Base-by-base conservation (phyloP, 1,140 invertebrate species). In the Centruroides vittatus region DNA sequence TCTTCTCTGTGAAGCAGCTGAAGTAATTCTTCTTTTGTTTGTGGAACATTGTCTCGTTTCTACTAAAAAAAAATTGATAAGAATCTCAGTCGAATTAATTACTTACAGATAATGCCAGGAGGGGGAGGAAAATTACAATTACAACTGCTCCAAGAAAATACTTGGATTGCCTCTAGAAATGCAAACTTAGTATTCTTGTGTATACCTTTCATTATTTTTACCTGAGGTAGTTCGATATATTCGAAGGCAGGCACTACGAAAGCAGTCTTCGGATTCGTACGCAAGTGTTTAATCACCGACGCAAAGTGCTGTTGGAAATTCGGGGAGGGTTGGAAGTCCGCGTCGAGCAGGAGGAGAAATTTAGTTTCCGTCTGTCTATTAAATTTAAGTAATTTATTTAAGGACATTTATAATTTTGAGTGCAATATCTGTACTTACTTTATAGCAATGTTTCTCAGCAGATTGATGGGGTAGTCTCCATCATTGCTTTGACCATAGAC, bases 241-340 rank as follows among this genome's bases (percentile, higher is more conserved):
- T 70, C 66, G 65, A 70, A 70, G 46, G 70, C 68, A 12, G 70
- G 70, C 10, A 69, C 63, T 49, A 70, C 67, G 60, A 69, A 69
- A 47, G 68, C 65, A 10, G 57, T 59, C 56, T 62, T 59, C n/a
- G 34, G 51, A 51, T 51, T 60, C 49, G 49, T 57, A 23, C 10
- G 47, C 13, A 54, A 13, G 35, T 63, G 55, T 54, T 63, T 63
- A 47, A 63, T 3, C 47, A 35, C 23, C 9, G 55, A 34, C 23
- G 56, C 34, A 61, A 70, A 69, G 57, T 65, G 66, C 36, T 58
- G 49, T 34, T 66, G 62, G 51, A 70, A 64, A 53, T 67, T 59
- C 47, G 70, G 67, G 35, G 65, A 68, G 50, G 70, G 68, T 49
- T 67, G 64, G 64, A 70, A 70, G 61, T 70, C 69, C 9, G 65